Evolutionary conservation across 1,140 invertebrate species (phyloP).

Genomic region (Hetaerina americana): DNA sequence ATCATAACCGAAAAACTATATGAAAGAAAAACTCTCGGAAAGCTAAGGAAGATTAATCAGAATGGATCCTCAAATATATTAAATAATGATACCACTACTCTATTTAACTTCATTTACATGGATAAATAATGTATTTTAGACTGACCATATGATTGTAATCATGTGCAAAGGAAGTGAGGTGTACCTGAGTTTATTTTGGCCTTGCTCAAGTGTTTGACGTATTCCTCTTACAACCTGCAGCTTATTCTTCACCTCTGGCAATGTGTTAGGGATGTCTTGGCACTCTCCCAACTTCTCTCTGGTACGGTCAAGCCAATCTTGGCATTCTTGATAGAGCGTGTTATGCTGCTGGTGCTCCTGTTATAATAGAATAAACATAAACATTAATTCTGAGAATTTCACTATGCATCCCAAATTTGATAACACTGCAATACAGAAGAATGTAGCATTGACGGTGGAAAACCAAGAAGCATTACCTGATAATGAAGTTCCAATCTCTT

Average conservation of each 20-base stretch:
- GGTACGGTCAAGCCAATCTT: slow-evolving; percentile 79
- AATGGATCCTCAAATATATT: no score
- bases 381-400: no score
- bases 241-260: slow-evolving; percentile 70
- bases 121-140: no score
- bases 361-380: slow-evolving; percentile 6
- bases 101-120: no score
- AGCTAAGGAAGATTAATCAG: no score
- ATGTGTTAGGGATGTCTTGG: slow-evolving; percentile 55
- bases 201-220: slow-evolving; percentile 74
- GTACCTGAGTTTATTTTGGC: slow-evolving; percentile 64
- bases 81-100: no score
- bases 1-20: no score
- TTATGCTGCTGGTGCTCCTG: slow-evolving; percentile 80
- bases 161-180: neutral
- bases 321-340: slow-evolving; percentile 76
- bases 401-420: neutral
- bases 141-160: no score
- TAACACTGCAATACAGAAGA: neutral
- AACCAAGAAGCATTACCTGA: slow-evolving; percentile 37
- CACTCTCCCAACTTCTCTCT: slow-evolving; percentile 69
- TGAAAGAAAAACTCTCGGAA: no score
- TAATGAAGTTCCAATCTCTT: slow-evolving; percentile 77
- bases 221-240: slow-evolving; percentile 70
- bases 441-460: neutral